These are phyloP conservation scores for Solen grandis DNA, from an alignment of 1,140 invertebrate genomes.

Conservation along the genomic window DNA sequence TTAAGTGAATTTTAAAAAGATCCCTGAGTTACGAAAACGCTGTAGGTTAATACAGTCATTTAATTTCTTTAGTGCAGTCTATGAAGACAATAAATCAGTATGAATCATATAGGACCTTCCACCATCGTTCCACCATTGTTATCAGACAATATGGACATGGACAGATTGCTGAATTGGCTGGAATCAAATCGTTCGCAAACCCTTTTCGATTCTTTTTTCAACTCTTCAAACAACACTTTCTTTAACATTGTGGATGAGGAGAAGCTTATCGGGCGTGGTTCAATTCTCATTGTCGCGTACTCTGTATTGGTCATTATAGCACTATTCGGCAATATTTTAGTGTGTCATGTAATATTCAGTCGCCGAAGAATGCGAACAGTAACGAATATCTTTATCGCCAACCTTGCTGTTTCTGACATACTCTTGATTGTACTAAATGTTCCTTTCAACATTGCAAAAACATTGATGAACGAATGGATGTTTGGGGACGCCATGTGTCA, in stretches of 20 bases:
- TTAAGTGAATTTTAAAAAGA: no score
- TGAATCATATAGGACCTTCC: no score
- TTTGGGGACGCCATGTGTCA: slow-evolving; percentile 82
- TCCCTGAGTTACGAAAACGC: no score
- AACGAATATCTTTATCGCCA: slow-evolving; percentile 98
- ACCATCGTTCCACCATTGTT: no score
- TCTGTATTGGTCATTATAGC: slow-evolving; percentile 77
- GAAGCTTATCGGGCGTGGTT: slow-evolving; percentile 6
- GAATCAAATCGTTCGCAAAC: no score
- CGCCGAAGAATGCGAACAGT: slow-evolving; percentile 98
- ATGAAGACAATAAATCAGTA: no score
- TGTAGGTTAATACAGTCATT: no score
- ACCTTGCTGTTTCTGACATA: slow-evolving; percentile 97
- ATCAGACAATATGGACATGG: no score
- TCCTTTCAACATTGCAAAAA: slow-evolving; percentile 82
- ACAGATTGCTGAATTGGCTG: no score
- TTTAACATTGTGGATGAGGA: slow-evolving; percentile 4
- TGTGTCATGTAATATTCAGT: slow-evolving; percentile 90
- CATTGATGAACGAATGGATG: slow-evolving; percentile 79
- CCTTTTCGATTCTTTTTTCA: no score
- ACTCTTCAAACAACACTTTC: neutral
- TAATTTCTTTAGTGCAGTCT: no score
- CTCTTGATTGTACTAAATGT: slow-evolving; percentile 94
- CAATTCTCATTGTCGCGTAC: slow-evolving; percentile 75
- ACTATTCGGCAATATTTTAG: slow-evolving; percentile 91